Percentiles rank a stretch among this genome's conserved stretches.
These are phyloP conservation scores for Chaetodon auriga DNA, from an alignment of 2,113 vertebrate genomes.

Conservation along the genomic window DNA sequence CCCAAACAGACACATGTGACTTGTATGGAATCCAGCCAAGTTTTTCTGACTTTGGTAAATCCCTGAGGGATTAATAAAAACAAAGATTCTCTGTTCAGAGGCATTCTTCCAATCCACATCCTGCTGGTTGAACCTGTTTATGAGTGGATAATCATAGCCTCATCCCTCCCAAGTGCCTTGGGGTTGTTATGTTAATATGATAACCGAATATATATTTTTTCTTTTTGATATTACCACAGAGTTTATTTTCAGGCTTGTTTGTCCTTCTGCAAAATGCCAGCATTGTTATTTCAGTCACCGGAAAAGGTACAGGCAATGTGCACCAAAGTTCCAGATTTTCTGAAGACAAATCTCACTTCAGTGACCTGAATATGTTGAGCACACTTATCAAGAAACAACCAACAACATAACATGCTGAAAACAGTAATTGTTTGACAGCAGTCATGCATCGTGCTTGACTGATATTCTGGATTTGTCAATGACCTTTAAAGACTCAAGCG, in stretches of 20 bases:
- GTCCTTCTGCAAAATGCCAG: constrained; percentile 43
- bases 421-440: constrained; percentile 18
- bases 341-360: constrained; percentile 22
- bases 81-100: constrained; percentile 70
- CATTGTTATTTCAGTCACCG: constrained; percentile 39
- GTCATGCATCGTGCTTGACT: background rate
- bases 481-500: constrained; percentile 54
- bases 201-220: constrained; percentile 45
- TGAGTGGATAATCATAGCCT: constrained; percentile 62
- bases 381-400: background rate
- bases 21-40: constrained; percentile 64
- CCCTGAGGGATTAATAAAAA: constrained; percentile 72
- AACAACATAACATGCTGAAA: background rate
- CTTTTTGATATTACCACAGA: background rate
- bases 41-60: constrained; percentile 71
- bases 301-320: constrained; percentile 22
- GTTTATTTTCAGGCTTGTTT: constrained; percentile 23
- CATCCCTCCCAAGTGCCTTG: constrained; percentile 32
- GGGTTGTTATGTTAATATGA: constrained; percentile 56
- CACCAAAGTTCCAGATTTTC: constrained; percentile 12
- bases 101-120: constrained; percentile 61
- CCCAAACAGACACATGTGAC: constrained; percentile 68
- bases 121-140: constrained; percentile 55
- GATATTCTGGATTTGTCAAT: constrained; percentile 55
- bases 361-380: constrained; percentile 17